phyloP scores from a whole-genome alignment of 2,797 vertebrate species.

The Myiotriccus ornatus region DNA sequence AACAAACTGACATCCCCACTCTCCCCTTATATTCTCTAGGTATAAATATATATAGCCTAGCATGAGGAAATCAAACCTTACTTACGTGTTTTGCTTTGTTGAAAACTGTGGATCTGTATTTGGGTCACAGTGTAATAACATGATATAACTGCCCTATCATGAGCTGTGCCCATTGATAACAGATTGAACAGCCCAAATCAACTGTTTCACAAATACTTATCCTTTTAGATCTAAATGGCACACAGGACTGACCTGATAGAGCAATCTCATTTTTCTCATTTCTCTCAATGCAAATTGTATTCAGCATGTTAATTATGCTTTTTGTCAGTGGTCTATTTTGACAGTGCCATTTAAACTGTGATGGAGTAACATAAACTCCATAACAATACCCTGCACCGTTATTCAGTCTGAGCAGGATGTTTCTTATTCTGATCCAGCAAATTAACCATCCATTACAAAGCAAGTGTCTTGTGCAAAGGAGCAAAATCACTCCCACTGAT shows the following conservation, averaged over 20 bases:
- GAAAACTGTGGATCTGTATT: not conserved
- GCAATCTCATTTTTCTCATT: not conserved
- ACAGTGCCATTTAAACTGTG: not conserved
- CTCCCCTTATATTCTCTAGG: not conserved
- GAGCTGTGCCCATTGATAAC: not conserved
- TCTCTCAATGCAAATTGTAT: not conserved
- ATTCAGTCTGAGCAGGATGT: not conserved
- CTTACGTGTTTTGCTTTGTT: not conserved
- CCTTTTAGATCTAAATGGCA: not conserved
- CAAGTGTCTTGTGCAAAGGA: not conserved
- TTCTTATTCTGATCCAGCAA: not conserved
- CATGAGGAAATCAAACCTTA: not conserved
- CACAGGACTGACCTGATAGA: not conserved
- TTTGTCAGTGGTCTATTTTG: not conserved
- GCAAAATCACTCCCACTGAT: fast-evolving
- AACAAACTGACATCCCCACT: not conserved
- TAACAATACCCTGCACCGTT: not conserved
- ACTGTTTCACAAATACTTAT: not conserved
- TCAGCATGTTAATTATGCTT: not conserved
- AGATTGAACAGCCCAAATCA: not conserved
- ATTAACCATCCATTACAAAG: not conserved
- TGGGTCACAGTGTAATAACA: not conserved
- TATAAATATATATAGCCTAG: not conserved
- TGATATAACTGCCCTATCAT: not conserved
- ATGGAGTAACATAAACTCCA: not conserved